A percentile compares a stretch with the other conserved stretches of the same genome.
Evolutionary conservation across 2,113 vertebrate species (phyloP).

Genomic region (Cebidichthys violaceus): DNA sequence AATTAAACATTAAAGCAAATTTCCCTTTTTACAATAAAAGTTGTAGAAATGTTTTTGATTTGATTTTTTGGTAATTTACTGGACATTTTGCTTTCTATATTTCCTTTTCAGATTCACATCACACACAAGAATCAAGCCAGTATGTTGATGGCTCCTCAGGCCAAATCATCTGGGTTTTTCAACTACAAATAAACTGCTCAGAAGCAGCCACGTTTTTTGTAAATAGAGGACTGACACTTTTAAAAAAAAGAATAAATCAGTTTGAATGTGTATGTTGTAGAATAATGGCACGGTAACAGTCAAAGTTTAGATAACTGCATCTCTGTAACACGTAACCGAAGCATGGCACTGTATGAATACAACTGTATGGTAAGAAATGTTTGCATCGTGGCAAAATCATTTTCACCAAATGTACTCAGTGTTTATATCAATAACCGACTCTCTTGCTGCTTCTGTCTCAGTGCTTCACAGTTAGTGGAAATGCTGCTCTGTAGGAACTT

Average conservation of each 20-base stretch:
- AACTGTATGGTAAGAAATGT: conserved; percentile 38
- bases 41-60: background rate
- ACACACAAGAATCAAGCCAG: conserved; percentile 93
- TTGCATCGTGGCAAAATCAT: conserved; percentile 60
- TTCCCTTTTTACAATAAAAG: background rate
- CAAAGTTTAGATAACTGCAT: conserved; percentile 20
- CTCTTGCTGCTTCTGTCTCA: conserved; percentile 36
- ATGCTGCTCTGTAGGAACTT: conserved; percentile 54
- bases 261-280: conserved; percentile 6
- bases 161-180: conserved; percentile 88
- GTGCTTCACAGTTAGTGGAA: conserved; percentile 41
- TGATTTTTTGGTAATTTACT: background rate
- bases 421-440: conserved; percentile 54
- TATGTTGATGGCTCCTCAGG: conserved; percentile 89
- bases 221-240: conserved; percentile 57
- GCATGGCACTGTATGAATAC: conserved; percentile 60
- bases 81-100: background rate
- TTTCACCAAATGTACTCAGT: conserved; percentile 57
- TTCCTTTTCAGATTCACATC: conserved; percentile 88
- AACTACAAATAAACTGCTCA: conserved; percentile 80
- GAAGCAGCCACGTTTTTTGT: conserved; percentile 30
- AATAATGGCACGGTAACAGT: background rate
- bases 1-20: background rate
- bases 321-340: conserved; percentile 51
- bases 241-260: background rate